A percentile compares a stretch with the other conserved stretches of the same genome.
Evolutionary conservation across 2,797 vertebrate genomes (phyloP).

Genomic region (Telmatherina bonti): DNA sequence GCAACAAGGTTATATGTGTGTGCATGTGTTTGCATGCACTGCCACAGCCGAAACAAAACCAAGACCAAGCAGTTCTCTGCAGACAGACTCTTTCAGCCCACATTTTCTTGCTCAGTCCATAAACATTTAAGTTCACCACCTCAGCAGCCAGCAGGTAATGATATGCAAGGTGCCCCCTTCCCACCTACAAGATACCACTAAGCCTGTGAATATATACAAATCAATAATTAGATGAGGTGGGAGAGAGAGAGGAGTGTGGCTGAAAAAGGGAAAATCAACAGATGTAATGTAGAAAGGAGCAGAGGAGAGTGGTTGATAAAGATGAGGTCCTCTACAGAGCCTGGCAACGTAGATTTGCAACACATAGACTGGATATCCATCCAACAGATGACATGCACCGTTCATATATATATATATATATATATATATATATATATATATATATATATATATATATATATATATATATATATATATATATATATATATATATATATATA

Average conservation of each 20-base stretch:
- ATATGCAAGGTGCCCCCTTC: constrained; percentile 29
- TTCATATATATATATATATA: too few species aligned
- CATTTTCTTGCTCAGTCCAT: neutral
- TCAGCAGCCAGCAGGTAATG: constrained; percentile 23
- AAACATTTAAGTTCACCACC: neutral
- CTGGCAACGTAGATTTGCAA: constrained; percentile 33
- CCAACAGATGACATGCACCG: neutral
- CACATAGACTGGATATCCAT: constrained; percentile 21
- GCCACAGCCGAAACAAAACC: neutral
- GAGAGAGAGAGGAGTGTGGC: constrained; percentile 5
- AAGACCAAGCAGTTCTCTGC: neutral
- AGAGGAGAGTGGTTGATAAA: constrained; percentile 51
- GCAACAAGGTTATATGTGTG: constrained; percentile 23
- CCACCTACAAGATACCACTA: neutral
- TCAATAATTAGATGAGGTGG: constrained; percentile 19
- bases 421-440: too few species aligned
- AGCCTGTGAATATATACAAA: neutral
- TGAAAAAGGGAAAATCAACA: constrained; percentile 54
- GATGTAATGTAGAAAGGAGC: constrained; percentile 53
- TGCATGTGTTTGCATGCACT: constrained; percentile 6
- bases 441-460: too few species aligned
- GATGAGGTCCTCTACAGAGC: constrained; percentile 46
- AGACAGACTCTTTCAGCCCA: neutral
- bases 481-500: too few species aligned
- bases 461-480: too few species aligned